Conservation (phyloP, 2,888 invertebrate genomes). For the Drosophila fulvimacula region DNA sequence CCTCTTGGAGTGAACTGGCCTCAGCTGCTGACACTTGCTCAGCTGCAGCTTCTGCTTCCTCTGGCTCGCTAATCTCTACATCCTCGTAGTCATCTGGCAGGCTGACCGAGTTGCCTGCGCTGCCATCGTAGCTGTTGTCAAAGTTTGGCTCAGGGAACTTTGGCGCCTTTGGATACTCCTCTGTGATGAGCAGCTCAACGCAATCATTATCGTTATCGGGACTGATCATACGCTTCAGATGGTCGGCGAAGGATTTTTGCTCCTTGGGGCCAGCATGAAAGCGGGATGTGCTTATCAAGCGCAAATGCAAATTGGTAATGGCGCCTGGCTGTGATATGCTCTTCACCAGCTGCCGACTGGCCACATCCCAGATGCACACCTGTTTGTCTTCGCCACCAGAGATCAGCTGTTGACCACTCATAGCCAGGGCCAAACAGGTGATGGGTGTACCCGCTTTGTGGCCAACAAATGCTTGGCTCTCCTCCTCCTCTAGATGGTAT, state of each 20-base stretch:
- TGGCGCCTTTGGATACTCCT: constrained; percentile 21
- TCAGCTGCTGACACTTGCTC: neutral
- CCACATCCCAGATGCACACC: constrained; percentile 93
- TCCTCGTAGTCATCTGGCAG: constrained; percentile 4
- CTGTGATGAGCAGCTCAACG: constrained; percentile 84
- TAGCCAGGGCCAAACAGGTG: constrained; percentile 89
- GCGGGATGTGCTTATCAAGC: constrained; percentile 87
- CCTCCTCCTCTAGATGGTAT: constrained; percentile 87
- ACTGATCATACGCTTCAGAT: constrained; percentile 88
- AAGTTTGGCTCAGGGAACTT: constrained; percentile 2
- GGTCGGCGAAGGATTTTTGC: constrained; percentile 87
- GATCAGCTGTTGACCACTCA: constrained; percentile 89
- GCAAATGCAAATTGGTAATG: constrained; percentile 90
- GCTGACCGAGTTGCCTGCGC: neutral
- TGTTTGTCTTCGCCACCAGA: constrained; percentile 91
- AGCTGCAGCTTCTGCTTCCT: neutral
- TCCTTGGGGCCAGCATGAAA: constrained; percentile 86
- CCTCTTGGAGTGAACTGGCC: neutral
- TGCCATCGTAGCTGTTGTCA: constrained; percentile 23
- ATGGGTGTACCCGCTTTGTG: constrained; percentile 88
- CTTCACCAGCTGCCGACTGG: constrained; percentile 90
- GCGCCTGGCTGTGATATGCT: constrained; percentile 90
- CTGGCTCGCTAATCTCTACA: neutral
- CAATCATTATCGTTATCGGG: constrained; percentile 79
- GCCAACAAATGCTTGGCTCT: constrained; percentile 87